Conservation (phyloP, 2,797 vertebrate species). For the Poeciliopsis infans region DNA sequence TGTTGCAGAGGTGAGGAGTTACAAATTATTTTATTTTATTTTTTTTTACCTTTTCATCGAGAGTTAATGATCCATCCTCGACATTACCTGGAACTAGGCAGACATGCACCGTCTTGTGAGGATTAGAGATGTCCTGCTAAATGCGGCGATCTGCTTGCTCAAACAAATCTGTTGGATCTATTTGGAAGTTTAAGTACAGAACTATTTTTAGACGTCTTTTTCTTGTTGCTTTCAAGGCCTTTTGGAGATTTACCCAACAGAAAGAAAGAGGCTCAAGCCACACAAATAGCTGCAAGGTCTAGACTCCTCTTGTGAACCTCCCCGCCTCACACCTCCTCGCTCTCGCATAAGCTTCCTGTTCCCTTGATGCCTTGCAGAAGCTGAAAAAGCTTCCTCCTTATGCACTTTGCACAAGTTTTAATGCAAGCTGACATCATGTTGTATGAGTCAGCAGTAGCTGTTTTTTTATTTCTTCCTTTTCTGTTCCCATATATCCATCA, state of each 20-base stretch:
- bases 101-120: slow-evolving; percentile 25
- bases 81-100: slow-evolving; percentile 43
- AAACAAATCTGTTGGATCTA: slow-evolving; percentile 48
- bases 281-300: slow-evolving; percentile 51
- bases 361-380: slow-evolving; percentile 41
- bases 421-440: slow-evolving; percentile 52
- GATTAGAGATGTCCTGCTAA: slow-evolving; percentile 27
- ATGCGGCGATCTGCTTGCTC: slow-evolving; percentile 37
- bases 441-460: slow-evolving; percentile 37
- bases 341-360: slow-evolving; percentile 29
- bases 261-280: slow-evolving; percentile 40
- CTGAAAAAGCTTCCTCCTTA: slow-evolving; percentile 37
- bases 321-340: slow-evolving; percentile 5
- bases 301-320: slow-evolving; percentile 20
- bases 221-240: slow-evolving; percentile 65
- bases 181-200: slow-evolving; percentile 32
- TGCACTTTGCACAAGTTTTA: slow-evolving; percentile 39
- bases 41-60: slow-evolving; percentile 27
- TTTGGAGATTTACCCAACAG: slow-evolving; percentile 67
- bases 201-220: slow-evolving; percentile 71
- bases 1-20: slow-evolving; percentile 37
- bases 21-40: not conserved
- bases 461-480: slow-evolving; percentile 26
- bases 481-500: slow-evolving; percentile 38
- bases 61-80: slow-evolving; percentile 46